Evolutionary conservation across 2,113 vertebrate species (phyloP).

Genomic region (Pachycephala philippinensis): DNA sequence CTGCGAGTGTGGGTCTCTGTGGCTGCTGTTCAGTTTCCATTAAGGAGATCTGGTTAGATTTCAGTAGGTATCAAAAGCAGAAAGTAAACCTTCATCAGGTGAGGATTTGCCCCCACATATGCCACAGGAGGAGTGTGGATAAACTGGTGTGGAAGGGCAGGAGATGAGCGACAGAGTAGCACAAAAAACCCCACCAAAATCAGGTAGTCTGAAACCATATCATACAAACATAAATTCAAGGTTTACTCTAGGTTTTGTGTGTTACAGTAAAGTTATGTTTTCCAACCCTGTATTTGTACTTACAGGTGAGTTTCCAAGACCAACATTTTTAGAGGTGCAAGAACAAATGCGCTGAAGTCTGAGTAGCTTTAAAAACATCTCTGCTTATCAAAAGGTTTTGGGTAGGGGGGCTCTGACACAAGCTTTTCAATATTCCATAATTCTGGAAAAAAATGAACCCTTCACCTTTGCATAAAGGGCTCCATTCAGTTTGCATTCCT

Average conservation of each 20-base stretch:
- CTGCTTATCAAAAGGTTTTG: constrained; percentile 41
- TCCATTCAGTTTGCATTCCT: constrained; percentile 50
- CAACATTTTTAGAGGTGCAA: constrained; percentile 10
- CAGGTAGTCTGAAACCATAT: neutral
- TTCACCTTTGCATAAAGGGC: constrained; percentile 38
- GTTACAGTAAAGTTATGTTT: neutral
- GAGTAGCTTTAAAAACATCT: constrained; percentile 9
- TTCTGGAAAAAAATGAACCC: constrained; percentile 5
- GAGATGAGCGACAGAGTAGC: neutral
- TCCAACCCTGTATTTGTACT: neutral
- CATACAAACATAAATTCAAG: neutral
- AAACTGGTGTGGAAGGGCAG: neutral
- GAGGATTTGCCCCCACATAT: neutral
- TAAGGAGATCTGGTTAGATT: neutral
- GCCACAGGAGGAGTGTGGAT: neutral
- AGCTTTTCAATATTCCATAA: constrained; percentile 49
- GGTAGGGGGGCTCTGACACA: neutral
- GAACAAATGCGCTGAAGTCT: neutral
- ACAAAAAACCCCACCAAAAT: neutral
- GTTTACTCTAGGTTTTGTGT: neutral
- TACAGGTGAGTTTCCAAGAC: constrained; percentile 10
- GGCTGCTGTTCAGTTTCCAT: neutral
- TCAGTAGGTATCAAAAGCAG: neutral
- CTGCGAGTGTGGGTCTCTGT: neutral
- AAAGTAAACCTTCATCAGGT: neutral